Evolutionary conservation across 2,113 vertebrate genomes (phyloP).

Genomic region (Ardeotis arabs): DNA sequence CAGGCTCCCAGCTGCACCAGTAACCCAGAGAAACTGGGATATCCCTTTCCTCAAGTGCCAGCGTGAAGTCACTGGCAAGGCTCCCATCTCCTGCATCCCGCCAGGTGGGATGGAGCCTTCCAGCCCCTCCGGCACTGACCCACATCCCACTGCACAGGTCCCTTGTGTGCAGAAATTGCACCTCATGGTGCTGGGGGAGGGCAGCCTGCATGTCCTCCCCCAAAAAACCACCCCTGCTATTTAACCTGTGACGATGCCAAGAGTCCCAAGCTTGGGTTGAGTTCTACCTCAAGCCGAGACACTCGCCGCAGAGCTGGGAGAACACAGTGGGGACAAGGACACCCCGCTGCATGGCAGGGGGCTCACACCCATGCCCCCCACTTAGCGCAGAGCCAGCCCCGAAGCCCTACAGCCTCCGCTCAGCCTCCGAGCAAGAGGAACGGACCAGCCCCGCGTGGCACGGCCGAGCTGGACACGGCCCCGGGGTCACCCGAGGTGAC

Average conservation of each 20-base stretch:
- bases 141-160: fast-evolving
- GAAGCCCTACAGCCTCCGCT: background rate
- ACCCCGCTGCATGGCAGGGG: fast-evolving
- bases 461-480: fast-evolving
- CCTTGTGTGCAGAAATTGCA: background rate
- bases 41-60: background rate
- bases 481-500: slow-evolving; percentile 4
- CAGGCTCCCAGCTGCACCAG: background rate
- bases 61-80: fast-evolving
- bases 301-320: fast-evolving
- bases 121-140: background rate
- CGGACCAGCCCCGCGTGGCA: background rate
- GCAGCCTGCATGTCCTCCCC: background rate
- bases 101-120: background rate
- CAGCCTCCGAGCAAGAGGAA: background rate
- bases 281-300: background rate
- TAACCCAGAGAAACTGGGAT: background rate
- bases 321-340: background rate
- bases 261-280: background rate
- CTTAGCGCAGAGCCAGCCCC: background rate
- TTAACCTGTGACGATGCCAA: fast-evolving
- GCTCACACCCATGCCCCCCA: fast-evolving
- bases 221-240: too few relatives aligned
- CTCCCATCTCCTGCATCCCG: background rate
- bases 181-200: too few relatives aligned